Evolutionary conservation across 1,140 invertebrate species (phyloP), one percentile per base, ranked within the genome.

Genomic region (Notospermus geniculatus): DNA sequence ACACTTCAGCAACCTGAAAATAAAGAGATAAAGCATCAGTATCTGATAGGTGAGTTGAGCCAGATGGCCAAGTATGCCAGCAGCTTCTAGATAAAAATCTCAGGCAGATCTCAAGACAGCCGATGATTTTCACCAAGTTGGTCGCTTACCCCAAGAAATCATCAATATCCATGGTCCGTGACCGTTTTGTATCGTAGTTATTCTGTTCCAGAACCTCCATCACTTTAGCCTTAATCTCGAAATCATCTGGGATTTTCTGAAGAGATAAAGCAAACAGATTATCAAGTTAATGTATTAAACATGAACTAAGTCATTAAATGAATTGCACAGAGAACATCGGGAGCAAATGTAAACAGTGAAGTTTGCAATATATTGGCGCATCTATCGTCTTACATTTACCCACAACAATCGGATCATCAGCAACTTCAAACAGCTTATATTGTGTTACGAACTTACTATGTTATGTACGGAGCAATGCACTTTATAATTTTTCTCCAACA

Each of bases 101-200:
- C n/a, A n/a, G n/a, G n/a, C n/a, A n/a, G n/a, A n/a, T n/a, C n/a
- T n/a, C n/a, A n/a, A n/a, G n/a, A n/a, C n/a, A n/a, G n/a, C n/a
- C n/a, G n/a, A n/a, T n/a, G n/a, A n/a, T n/a, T n/a, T n/a, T n/a
- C n/a, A n/a, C n/a, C n/a, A n/a, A n/a, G n/a, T n/a, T 25, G 50
- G 50, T 76, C 36, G 70, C 77, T 80, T 84, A 88, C 86, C 85
- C 84, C 73, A 98, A 89, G 82, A 99, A 98, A 76, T 99, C 95
- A 83, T 98, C 95, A 66, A 94, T 89, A 72, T 97, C 93, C 94
- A 99, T 94, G 1, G 87, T 89, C 75, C 96, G 85, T 1, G 97
- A 91, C 76, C 97, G 84, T 81, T 89, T 91, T 57, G 91, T 85
- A 66, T 87, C 87, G 73, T 89, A 90, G 32, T 75, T 77, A 59